Percentiles rank a stretch among this genome's conserved stretches.
Conservation (phyloP, 2,888 invertebrate species). For the Athetis lepigone region DNA sequence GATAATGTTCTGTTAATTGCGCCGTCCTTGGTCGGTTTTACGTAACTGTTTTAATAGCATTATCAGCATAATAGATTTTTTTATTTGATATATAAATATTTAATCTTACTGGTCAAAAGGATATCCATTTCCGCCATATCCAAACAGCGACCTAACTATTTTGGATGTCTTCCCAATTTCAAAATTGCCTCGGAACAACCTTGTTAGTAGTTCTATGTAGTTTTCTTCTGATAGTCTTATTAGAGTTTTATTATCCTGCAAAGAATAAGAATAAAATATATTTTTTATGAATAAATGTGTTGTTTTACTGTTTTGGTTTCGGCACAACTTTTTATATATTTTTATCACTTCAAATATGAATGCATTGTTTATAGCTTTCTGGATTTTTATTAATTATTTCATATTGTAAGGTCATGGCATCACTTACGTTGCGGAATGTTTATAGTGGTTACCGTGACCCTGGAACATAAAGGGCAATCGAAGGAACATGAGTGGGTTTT, state of each 20-base stretch:
- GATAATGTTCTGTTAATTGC: not conserved
- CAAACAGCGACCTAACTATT: constrained; percentile 78
- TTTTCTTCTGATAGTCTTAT: constrained; percentile 80
- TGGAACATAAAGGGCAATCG: too few relatives aligned
- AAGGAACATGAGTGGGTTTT: too few relatives aligned
- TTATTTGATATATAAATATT: too few relatives aligned
- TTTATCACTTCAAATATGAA: not conserved
- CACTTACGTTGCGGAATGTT: too few relatives aligned
- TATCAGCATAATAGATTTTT: too few relatives aligned
- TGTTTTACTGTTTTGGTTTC: not conserved
- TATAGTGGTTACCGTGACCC: too few relatives aligned
- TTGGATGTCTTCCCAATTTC: constrained; percentile 79
- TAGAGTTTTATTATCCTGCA: constrained; percentile 79
- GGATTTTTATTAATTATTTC: too few relatives aligned
- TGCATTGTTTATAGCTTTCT: too few relatives aligned
- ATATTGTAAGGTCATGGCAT: too few relatives aligned
- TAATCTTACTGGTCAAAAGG: constrained; percentile 76
- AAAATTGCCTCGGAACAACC: constrained; percentile 81
- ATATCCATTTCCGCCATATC: constrained; percentile 78
- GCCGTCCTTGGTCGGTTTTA: not conserved
- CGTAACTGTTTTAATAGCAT: not conserved
- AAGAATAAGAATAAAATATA: too few relatives aligned
- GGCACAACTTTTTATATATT: too few relatives aligned
- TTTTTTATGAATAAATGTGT: not conserved
- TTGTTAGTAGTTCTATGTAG: constrained; percentile 79